phyloP scores from a whole-genome alignment of 64 coral and sea anemone genomes.

The Montipora sp. region DNA sequence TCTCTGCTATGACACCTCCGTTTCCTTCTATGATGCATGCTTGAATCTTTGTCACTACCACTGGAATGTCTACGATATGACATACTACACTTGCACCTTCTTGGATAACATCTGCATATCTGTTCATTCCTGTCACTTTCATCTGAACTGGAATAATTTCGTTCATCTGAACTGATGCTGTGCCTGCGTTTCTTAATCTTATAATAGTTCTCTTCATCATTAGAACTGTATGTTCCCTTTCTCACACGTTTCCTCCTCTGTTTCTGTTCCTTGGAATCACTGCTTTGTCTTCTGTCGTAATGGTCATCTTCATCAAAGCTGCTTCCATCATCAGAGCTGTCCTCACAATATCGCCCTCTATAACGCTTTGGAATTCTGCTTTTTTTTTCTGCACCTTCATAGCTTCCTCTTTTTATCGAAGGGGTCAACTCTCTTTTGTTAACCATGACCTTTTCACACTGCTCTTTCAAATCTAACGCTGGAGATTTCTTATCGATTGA shows the following conservation, averaged over 20 bases:
- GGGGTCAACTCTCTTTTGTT: neutral
- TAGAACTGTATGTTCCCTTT: slow-evolving; percentile 28
- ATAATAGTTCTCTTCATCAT: slow-evolving; percentile 2
- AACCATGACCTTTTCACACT: neutral
- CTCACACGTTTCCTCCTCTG: neutral
- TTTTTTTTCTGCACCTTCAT: neutral
- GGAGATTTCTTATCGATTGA: neutral
- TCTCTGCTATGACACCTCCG: neutral
- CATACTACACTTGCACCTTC: neutral
- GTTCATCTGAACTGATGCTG: slow-evolving; percentile 41
- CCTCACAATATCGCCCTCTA: slow-evolving; percentile 44
- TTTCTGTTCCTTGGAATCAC: neutral
- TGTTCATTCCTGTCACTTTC: slow-evolving; percentile 22
- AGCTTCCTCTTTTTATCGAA: neutral
- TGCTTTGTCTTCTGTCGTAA: neutral
- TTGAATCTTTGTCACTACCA: neutral
- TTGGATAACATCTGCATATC: slow-evolving; percentile 13
- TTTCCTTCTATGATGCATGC: neutral
- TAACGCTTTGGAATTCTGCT: slow-evolving; percentile 37
- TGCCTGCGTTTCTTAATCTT: slow-evolving; percentile 14
- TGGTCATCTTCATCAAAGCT: slow-evolving; percentile 29
- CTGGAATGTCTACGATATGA: neutral
- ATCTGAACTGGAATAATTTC: slow-evolving; percentile 52
- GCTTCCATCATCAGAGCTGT: neutral
- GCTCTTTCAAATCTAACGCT: neutral